These are phyloP conservation scores for Anagyrus pseudococci DNA, from an alignment of 2,888 invertebrate species.

Conservation along the genomic window DNA sequence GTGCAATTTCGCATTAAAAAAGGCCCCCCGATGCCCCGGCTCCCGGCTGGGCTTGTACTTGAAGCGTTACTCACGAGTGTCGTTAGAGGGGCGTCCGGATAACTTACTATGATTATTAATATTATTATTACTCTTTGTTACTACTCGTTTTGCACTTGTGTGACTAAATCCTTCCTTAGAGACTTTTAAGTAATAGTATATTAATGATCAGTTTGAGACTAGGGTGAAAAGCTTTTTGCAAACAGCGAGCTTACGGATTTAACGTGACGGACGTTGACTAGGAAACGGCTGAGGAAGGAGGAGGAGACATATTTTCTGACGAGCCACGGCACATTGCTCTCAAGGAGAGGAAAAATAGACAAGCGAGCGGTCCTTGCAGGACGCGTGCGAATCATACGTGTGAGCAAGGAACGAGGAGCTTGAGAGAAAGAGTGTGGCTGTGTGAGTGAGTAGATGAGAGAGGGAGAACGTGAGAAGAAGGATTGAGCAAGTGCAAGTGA, in stretches of 20 bases:
- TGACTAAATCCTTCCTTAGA: no score
- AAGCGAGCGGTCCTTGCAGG: not conserved
- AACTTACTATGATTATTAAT: no score
- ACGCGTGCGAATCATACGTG: not conserved
- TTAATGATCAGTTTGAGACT: no score
- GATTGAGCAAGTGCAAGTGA: not conserved
- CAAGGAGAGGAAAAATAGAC: slow-evolving; percentile 23
- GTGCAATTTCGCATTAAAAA: no score
- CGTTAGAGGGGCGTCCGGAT: slow-evolving; percentile 59
- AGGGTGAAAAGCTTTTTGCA: no score
- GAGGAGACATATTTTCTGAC: slow-evolving; percentile 62
- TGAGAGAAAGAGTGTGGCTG: not conserved
- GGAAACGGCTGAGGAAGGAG: no score
- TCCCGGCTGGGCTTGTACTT: slow-evolving; percentile 58
- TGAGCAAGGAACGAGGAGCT: not conserved
- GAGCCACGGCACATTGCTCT: slow-evolving; percentile 41
- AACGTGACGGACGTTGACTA: no score
- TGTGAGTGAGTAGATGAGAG: no score
- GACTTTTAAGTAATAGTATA: no score
- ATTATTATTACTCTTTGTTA: no score
- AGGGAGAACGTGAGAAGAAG: not conserved
- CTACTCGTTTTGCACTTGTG: no score
- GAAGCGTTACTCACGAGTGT: slow-evolving; percentile 53
- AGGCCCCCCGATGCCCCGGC: slow-evolving; percentile 52
- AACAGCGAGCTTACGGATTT: no score